Base-by-base conservation (phyloP, 2,888 invertebrate genomes). In the Trisateles emortualis region DNA sequence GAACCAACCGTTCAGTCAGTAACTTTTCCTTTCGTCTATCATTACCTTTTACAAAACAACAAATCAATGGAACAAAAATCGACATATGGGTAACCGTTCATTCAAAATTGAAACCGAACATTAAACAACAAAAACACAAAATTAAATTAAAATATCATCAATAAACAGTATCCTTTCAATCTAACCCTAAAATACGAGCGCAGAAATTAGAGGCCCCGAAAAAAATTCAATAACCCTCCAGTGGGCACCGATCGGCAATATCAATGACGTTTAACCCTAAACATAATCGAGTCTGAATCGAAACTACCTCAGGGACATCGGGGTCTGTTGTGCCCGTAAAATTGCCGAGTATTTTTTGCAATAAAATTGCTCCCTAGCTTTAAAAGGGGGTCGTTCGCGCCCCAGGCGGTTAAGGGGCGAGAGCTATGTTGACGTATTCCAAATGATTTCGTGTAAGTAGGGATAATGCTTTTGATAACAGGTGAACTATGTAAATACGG, bases 261-360 rank as follows among this genome's bases (percentile, higher is more conserved):
- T 91, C 92, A 91, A 90, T 92, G 91, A 88, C 88, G 84, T 88
- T 92, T 92, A 92, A 92, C 92, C 92, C 92, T 91, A 90, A 90
- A 90, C 88, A 88, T 92, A 91, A 92, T 92, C 90, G 90, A 84
- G 87, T 86, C 82, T 79, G 87, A 84, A 88, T 90, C 85, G 89
- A 90, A 92, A 92, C 92, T 90, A 92, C 92, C 92, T 92, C 81
- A 79, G 92, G 92, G 92, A 88, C 92, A 84, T 75, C 71, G 80
- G 84, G 90, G 85, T 79, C 83, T 79, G 83, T 85, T 82, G 83
- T 80, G 76, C 80, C 76, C 87, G 86, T 88, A 80, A 90, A 91
- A 91, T 88, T 90, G 90, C 83, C 78, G 86, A 83, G 87, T 87
- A 86, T 90, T 88, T 88, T 88, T 88, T 84, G 84, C 84, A 81